A percentile compares a stretch with the other conserved stretches of the same genome.
Conservation (phyloP, 2,888 invertebrate species). For the Himalopsyche japonica region DNA sequence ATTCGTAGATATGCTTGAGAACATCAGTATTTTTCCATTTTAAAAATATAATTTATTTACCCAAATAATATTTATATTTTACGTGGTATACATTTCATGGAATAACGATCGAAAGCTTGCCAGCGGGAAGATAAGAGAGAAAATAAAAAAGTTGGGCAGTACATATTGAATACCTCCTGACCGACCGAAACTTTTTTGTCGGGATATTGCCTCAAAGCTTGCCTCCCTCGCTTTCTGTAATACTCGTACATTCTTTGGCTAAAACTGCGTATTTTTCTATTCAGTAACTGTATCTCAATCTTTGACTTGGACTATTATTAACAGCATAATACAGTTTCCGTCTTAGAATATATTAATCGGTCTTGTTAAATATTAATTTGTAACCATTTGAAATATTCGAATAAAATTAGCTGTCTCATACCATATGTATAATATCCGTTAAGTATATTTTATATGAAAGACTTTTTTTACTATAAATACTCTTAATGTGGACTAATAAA, state of each 20-base stretch:
- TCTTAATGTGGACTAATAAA: too few relatives aligned
- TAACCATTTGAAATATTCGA: too few relatives aligned
- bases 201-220: slow-evolving; percentile 31
- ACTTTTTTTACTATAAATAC: too few relatives aligned
- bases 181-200: slow-evolving; percentile 36
- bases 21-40: too few relatives aligned
- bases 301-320: background rate
- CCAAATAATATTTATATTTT: background rate
- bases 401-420: too few relatives aligned
- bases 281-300: background rate
- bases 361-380: too few relatives aligned
- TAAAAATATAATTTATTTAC: too few relatives aligned
- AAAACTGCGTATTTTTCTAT: slow-evolving; percentile 26
- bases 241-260: slow-evolving; percentile 1
- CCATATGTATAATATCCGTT: too few relatives aligned
- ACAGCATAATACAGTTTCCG: too few relatives aligned
- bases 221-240: slow-evolving; percentile 21
- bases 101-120: background rate
- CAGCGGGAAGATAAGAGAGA: background rate
- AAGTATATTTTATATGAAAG: too few relatives aligned
- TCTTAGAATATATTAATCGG: too few relatives aligned
- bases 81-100: background rate
- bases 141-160: slow-evolving; percentile 4
- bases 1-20: too few relatives aligned
- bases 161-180: slow-evolving; percentile 37